Percentiles rank a stretch among this genome's conserved stretches.
Evolutionary conservation across 2,797 vertebrate genomes (phyloP).

Genomic region (Chelon auratus): DNA sequence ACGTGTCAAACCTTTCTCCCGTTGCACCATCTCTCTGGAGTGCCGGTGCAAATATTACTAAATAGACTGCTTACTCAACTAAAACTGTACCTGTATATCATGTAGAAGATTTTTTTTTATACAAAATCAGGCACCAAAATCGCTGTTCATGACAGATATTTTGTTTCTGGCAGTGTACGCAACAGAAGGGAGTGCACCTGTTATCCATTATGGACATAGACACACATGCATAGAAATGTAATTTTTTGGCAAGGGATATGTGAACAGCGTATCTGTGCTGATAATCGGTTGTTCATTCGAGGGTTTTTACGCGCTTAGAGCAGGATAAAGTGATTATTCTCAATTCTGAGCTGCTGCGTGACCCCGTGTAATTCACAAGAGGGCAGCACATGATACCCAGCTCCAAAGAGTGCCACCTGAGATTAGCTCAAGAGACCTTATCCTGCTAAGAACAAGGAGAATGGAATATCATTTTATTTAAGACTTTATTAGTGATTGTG

Average conservation of each 20-base stretch:
- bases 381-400: slow-evolving; percentile 65
- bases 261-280: slow-evolving; percentile 54
- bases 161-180: slow-evolving; percentile 50
- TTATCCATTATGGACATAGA: slow-evolving; percentile 49
- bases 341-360: slow-evolving; percentile 47
- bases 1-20: slow-evolving; percentile 21
- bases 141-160: slow-evolving; percentile 33
- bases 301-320: slow-evolving; percentile 44
- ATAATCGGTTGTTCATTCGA: slow-evolving; percentile 68
- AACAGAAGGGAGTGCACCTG: slow-evolving; percentile 64
- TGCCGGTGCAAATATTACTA: slow-evolving; percentile 4
- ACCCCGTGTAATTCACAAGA: slow-evolving; percentile 63
- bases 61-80: background rate
- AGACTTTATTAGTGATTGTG: background rate
- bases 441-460: background rate
- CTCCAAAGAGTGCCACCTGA: slow-evolving; percentile 20
- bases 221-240: slow-evolving; percentile 3
- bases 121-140: slow-evolving; percentile 1
- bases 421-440: background rate
- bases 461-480: background rate
- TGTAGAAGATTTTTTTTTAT: slow-evolving; percentile 6
- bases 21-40: slow-evolving; percentile 6
- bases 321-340: slow-evolving; percentile 61
- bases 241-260: slow-evolving; percentile 45
- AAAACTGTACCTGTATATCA: background rate